These are phyloP conservation scores for Chiridota heheva DNA, from an alignment of 35 echinoderm and acorn worm genomes.

Conservation along the genomic window DNA sequence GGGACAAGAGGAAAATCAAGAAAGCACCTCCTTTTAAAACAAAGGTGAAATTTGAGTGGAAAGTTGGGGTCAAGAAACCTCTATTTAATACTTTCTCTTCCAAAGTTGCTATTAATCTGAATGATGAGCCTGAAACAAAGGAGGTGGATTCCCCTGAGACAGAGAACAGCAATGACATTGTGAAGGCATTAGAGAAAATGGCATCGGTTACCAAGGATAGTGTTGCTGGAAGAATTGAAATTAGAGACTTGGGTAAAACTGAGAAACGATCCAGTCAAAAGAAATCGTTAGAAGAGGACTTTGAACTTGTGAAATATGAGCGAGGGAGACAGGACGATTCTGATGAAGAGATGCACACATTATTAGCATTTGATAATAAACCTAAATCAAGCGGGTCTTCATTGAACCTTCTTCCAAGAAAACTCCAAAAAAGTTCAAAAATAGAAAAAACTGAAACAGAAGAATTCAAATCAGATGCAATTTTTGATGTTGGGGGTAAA, in stretches of 20 bases:
- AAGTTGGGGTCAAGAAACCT: slow-evolving; percentile 44
- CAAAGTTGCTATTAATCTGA: too few relatives aligned
- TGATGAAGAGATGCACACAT: background rate
- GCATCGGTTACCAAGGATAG: too few relatives aligned
- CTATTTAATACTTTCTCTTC: too few relatives aligned
- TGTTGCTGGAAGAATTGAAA: too few relatives aligned
- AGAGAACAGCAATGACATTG: too few relatives aligned
- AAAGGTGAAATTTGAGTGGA: slow-evolving; percentile 51
- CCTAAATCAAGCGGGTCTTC: slow-evolving; percentile 15
- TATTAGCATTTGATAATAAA: background rate
- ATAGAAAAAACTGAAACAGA: slow-evolving; percentile 1
- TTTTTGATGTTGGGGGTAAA: background rate
- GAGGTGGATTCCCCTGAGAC: too few relatives aligned
- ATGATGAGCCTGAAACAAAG: too few relatives aligned
- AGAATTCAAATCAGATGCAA: too few relatives aligned
- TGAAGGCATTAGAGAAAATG: too few relatives aligned
- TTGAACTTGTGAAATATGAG: slow-evolving; percentile 34
- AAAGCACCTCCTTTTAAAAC: slow-evolving; percentile 19
- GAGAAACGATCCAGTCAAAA: too few relatives aligned
- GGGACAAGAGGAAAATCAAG: background rate
- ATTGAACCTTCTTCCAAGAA: slow-evolving; percentile 35
- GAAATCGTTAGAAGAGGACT: too few relatives aligned
- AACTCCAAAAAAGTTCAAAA: slow-evolving; percentile 24
- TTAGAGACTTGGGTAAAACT: too few relatives aligned
- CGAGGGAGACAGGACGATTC: slow-evolving; percentile 16